Evolutionary conservation across 2,888 invertebrate genomes (phyloP).

Genomic region (Ornithoptera priamus): DNA sequence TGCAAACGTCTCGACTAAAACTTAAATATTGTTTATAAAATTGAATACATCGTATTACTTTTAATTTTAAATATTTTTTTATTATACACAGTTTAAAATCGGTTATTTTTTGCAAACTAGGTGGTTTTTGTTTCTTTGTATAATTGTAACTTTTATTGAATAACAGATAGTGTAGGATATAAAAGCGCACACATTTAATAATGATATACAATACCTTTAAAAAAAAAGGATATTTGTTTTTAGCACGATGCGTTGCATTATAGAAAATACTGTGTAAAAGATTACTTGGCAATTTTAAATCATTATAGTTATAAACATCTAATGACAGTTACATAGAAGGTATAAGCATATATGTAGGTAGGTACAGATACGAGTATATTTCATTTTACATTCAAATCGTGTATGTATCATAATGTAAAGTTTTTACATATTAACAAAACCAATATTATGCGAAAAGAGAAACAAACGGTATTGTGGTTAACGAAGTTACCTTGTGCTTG

Average conservation of each 20-base stretch:
- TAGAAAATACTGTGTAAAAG: neutral
- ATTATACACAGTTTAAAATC: no score
- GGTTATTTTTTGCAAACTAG: no score
- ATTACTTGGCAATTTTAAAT: constrained; percentile 2
- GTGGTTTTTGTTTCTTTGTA: no score
- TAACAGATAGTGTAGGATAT: no score
- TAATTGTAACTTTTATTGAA: no score
- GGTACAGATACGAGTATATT: neutral
- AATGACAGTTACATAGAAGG: neutral
- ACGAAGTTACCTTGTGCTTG: neutral
- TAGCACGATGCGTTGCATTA: neutral
- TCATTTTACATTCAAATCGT: neutral
- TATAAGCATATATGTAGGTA: neutral
- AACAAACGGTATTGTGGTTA: neutral
- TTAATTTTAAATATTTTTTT: no score
- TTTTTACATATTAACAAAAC: neutral
- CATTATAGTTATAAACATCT: neutral
- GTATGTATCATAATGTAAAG: neutral
- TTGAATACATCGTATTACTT: no score
- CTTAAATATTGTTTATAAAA: no score
- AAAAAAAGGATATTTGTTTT: neutral
- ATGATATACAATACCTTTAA: neutral
- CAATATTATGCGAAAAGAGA: neutral
- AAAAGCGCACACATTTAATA: no score
- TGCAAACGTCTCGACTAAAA: no score